Evolutionary conservation across 2,888 invertebrate genomes (phyloP).

Genomic region (Clanis bilineata): DNA sequence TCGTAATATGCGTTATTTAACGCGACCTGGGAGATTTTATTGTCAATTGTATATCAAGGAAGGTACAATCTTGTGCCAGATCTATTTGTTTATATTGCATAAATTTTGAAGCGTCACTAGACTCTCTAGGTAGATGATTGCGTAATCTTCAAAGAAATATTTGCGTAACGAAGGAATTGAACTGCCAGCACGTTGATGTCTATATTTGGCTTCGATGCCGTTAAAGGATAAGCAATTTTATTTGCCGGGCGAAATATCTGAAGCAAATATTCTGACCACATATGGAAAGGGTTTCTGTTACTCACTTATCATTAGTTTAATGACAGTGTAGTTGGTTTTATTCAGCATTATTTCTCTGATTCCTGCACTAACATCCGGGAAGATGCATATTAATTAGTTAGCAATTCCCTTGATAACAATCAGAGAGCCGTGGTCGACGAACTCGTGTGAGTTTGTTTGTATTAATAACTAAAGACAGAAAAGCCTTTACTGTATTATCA

Average conservation of each 20-base stretch:
- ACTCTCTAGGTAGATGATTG: not conserved
- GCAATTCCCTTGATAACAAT: conserved; percentile 63
- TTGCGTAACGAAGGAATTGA: conserved; percentile 6
- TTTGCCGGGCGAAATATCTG: not conserved
- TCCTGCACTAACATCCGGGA: conserved; percentile 40
- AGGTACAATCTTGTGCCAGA: conserved; percentile 33
- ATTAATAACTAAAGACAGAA: conserved; percentile 27
- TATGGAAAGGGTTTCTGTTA: not conserved
- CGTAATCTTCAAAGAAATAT: not conserved
- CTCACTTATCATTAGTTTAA: conserved; percentile 3
- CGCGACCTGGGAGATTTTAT: conserved; percentile 52
- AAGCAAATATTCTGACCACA: not conserved
- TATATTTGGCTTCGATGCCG: not conserved
- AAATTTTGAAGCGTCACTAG: not conserved
- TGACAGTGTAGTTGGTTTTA: not conserved
- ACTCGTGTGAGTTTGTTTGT: conserved; percentile 62
- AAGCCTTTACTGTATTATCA: conserved; percentile 22
- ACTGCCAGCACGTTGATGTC: not conserved
- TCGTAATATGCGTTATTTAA: conserved; percentile 44
- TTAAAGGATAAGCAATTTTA: conserved; percentile 10
- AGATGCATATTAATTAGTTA: conserved; percentile 63
- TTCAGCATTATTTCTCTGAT: conserved; percentile 22
- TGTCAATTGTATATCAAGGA: conserved; percentile 57
- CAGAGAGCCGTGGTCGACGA: conserved; percentile 54
- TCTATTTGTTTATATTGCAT: conserved; percentile 5